Conservation (phyloP, 2,797 vertebrate genomes). For the Acridotheres tristis region DNA sequence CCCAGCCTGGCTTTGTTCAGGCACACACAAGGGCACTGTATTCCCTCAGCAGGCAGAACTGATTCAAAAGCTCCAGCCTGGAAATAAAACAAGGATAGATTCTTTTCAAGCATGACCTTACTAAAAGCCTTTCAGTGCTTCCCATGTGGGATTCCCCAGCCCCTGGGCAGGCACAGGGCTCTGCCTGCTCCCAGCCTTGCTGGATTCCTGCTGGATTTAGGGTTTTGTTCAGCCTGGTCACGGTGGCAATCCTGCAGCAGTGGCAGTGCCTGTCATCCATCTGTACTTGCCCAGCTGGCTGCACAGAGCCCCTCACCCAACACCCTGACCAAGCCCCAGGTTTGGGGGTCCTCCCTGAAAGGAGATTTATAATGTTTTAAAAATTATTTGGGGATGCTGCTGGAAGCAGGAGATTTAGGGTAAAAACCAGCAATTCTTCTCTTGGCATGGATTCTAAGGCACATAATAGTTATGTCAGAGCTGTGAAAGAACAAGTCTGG, state of each 20-base stretch:
- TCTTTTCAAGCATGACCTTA: not conserved
- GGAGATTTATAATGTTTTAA: accelerated
- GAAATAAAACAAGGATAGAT: slow-evolving; percentile 24
- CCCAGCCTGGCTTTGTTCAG: not conserved
- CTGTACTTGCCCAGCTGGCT: not conserved
- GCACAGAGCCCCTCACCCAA: not conserved
- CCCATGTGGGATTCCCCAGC: not conserved
- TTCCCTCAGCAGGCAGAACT: slow-evolving; percentile 19
- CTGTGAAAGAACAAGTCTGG: not conserved
- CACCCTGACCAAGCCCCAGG: not conserved
- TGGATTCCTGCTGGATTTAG: not conserved
- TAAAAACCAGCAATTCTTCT: not conserved
- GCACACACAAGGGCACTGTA: not conserved
- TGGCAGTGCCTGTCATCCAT: not conserved
- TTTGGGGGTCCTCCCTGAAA: not conserved
- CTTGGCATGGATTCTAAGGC: not conserved
- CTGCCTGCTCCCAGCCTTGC: not conserved
- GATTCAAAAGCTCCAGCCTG: slow-evolving; percentile 32
- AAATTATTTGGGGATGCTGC: not conserved
- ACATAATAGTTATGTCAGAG: not conserved
- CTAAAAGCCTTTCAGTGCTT: not conserved
- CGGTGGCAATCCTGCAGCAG: not conserved
- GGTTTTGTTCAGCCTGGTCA: not conserved
- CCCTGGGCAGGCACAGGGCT: not conserved
- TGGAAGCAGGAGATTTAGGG: not conserved